A percentile compares a stretch with the other conserved stretches of the same genome.
Evolutionary conservation across 2,797 vertebrate genomes (phyloP).

Genomic region (Rhinoraja longicauda): DNA sequence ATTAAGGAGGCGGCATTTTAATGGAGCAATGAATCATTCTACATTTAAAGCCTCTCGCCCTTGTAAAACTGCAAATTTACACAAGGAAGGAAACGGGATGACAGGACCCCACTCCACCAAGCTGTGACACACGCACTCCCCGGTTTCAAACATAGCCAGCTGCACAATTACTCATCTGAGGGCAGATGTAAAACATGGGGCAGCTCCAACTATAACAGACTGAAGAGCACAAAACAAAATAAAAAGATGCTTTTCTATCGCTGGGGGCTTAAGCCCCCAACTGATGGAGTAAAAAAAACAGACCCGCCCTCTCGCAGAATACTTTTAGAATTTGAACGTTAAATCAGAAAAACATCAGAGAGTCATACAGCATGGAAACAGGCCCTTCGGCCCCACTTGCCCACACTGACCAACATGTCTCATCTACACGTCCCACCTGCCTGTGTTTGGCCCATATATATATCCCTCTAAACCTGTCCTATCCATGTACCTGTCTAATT

Average conservation of each 20-base stretch:
- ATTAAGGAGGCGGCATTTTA: not conserved
- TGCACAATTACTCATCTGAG: not conserved
- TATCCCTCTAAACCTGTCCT: too few relatives aligned
- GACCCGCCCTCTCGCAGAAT: not conserved
- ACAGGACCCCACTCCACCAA: not conserved
- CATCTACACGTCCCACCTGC: too few relatives aligned
- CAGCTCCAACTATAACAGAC: too few relatives aligned
- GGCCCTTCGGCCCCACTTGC: too few relatives aligned
- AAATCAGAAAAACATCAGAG: too few relatives aligned
- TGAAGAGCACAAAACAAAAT: not conserved
- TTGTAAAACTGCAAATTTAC: not conserved
- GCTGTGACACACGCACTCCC: not conserved
- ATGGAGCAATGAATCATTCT: not conserved
- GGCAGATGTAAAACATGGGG: not conserved
- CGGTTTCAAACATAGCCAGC: not conserved
- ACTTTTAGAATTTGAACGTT: not conserved
- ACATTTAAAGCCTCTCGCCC: not conserved
- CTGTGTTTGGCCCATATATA: too few relatives aligned
- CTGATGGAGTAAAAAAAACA: not conserved
- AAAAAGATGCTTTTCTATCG: not conserved
- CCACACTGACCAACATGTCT: too few relatives aligned
- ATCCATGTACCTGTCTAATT: too few relatives aligned
- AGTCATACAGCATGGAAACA: too few relatives aligned
- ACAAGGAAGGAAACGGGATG: not conserved
- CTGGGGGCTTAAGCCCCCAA: not conserved